A percentile compares a stretch with the other conserved stretches of the same genome.
These are phyloP conservation scores for Hypolimnas misippus DNA, from an alignment of 2,888 invertebrate species.

Conservation along the genomic window DNA sequence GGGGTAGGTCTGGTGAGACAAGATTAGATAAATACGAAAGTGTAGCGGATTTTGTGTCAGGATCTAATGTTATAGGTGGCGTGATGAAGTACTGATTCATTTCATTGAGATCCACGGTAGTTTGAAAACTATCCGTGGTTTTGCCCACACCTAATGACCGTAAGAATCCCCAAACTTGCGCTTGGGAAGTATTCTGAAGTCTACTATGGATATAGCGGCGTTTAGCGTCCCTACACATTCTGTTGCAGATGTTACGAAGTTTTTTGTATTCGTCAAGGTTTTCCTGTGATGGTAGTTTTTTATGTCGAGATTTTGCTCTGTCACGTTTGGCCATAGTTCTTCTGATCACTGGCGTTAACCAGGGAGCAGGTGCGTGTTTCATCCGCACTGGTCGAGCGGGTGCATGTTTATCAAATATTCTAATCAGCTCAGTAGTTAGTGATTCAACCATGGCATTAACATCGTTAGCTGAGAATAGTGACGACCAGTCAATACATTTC, in stretches of 20 bases:
- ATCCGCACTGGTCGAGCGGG: no score
- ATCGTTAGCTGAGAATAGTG: constrained; percentile 4
- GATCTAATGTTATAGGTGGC: neutral
- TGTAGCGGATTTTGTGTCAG: neutral
- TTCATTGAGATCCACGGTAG: neutral
- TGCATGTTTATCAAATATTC: constrained; percentile 31
- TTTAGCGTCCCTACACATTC: neutral
- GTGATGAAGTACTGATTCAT: neutral
- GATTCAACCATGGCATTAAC: constrained; percentile 12
- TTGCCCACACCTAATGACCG: constrained; percentile 7
- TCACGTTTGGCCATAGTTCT: no score
- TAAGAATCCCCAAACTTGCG: constrained; percentile 5
- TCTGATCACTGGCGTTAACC: no score
- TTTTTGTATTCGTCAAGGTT: neutral
- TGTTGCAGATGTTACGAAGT: neutral
- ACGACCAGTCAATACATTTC: constrained; percentile 26
- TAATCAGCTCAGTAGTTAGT: constrained; percentile 17
- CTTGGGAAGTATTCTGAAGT: neutral
- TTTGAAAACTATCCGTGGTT: neutral
- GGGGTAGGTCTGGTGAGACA: neutral
- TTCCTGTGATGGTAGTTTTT: neutral
- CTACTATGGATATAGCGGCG: neutral
- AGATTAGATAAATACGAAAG: neutral
- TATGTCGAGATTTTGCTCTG: constrained; percentile 5
- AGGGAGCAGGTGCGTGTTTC: no score